phyloP scores from a whole-genome alignment of 1,140 invertebrate species.

The Eurosta solidaginis region DNA sequence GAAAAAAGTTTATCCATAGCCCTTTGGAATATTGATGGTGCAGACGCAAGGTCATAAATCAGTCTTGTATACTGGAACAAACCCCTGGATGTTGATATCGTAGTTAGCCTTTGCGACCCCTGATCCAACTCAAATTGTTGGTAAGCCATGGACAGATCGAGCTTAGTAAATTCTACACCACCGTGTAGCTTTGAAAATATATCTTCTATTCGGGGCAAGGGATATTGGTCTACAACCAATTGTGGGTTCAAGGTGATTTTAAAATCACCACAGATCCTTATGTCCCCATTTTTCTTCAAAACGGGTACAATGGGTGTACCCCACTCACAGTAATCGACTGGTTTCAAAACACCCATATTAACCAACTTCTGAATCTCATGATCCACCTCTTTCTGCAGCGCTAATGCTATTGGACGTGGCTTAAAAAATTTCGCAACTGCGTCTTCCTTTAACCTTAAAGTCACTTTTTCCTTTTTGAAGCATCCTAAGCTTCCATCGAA shows the following conservation, averaged over 20 bases:
- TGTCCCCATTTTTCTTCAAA: constrained; percentile 58
- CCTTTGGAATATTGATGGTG: constrained; percentile 45
- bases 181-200: constrained; percentile 40
- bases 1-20: constrained; percentile 43
- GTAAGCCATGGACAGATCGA: constrained; percentile 42
- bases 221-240: constrained; percentile 39
- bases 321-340: constrained; percentile 50
- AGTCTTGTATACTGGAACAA: constrained; percentile 38
- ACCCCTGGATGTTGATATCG: constrained; percentile 38
- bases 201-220: too few species aligned
- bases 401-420: background rate
- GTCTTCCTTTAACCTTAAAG: constrained; percentile 3
- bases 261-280: too few species aligned
- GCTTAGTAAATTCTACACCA: constrained; percentile 40
- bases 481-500: constrained; percentile 28
- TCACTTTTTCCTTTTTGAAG: constrained; percentile 17
- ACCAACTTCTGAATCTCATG: constrained; percentile 58
- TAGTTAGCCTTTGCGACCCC: constrained; percentile 35
- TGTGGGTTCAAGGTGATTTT: constrained; percentile 29
- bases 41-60: constrained; percentile 41
- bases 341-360: constrained; percentile 41
- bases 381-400: too few species aligned
- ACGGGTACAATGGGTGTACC: constrained; percentile 61
- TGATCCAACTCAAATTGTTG: constrained; percentile 39
- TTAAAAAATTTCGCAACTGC: too few species aligned